Evolutionary conservation across 30 jellyfish, hydroid and myxozoan species (phyloP), one percentile per base, ranked within the genome.

Genomic region (Hydra vulgaris): DNA sequence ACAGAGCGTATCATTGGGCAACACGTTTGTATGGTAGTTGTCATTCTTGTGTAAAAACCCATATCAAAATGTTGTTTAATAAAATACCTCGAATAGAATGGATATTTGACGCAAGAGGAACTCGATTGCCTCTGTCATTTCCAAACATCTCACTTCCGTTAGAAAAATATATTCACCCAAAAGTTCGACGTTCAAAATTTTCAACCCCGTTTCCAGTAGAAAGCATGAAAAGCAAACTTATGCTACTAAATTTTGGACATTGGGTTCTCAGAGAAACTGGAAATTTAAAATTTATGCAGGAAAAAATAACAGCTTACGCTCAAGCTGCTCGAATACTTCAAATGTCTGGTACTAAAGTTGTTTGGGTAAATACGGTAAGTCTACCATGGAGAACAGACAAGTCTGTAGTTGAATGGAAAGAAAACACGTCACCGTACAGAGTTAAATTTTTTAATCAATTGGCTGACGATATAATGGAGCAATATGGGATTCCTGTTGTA

Each of bases 51-150:
- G 97, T 87, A 8, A 90, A 90, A 80, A 90, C 97, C 5, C 95
- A 90, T 74, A 90, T 90, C 74, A 85, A 90, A 85, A 90, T 90
- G 97, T 88, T 90, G 3, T 90, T 90, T 81, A 85, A 86, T 25
- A 90, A 90, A 70, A 82, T 82, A 26, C 97, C 97, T 53, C 94
- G 97, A 8, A 90, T 90, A 15, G 97, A 90, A 74, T 90, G 97
- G 97, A 90, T 90, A 23, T 90, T 90, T 82, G 97, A 90, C 73
- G 97, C 97, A 0, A 76, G 97, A 22, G 97, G 97, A n/a, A 90
- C 97, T 25, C 86, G 97, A 26, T 74, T 90, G 25, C 97, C 97
- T 66, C 74, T 90, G 40, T 81, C 88, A 12, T 85, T 66, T 71
- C 86, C 53, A 0, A 90, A 90, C 80, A 90, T 90, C 3, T 81